Conservation (phyloP, 2,888 invertebrate genomes). For the Conus canariensis region DNA sequence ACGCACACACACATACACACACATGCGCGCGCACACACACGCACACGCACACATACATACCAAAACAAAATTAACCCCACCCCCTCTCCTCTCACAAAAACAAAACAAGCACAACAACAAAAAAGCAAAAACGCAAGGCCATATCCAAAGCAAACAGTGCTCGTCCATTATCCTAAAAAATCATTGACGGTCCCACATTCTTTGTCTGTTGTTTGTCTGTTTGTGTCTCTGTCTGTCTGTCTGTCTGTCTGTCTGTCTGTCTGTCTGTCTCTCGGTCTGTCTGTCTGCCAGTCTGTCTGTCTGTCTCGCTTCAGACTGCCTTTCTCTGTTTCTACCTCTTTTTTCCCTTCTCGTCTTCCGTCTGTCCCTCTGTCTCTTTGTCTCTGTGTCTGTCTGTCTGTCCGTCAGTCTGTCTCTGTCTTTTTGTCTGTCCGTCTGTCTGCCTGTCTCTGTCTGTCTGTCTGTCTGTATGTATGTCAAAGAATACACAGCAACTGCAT, state of each 20-base stretch:
- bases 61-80: too few species aligned
- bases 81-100: too few species aligned
- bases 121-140: too few species aligned
- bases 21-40: not conserved
- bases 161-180: too few species aligned
- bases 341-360: not conserved
- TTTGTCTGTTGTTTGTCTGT: too few species aligned
- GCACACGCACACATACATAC: not conserved
- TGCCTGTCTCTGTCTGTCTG: not conserved
- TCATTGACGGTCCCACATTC: too few species aligned
- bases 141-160: too few species aligned
- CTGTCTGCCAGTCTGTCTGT: not conserved
- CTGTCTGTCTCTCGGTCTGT: not conserved
- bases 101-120: too few species aligned
- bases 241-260: too few species aligned
- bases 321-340: not conserved
- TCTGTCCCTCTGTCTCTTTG: not conserved
- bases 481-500: too few species aligned
- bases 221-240: too few species aligned
- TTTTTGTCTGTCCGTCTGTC: not conserved
- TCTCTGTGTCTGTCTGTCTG: constrained; percentile 1
- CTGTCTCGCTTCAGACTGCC: too few species aligned
- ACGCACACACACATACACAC: not conserved
- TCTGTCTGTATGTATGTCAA: not conserved
- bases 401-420: not conserved